Evolutionary conservation across 2,113 vertebrate genomes (phyloP), one percentile per base, ranked within the genome.

Genomic region (Orycteropus afer): DNA sequence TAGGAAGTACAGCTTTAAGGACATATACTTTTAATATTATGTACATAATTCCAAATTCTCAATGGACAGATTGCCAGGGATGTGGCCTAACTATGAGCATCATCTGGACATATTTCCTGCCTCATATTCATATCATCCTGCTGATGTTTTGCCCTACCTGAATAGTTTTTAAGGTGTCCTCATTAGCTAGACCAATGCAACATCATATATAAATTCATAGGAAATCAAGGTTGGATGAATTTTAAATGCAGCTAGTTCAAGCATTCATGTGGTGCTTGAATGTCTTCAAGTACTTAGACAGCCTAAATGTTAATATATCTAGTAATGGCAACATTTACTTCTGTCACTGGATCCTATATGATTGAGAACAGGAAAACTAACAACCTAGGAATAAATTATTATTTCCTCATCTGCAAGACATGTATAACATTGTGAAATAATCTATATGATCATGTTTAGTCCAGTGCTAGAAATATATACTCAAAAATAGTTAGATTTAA

Each of bases 301-400:
- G 47, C 23, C 4, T 94, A 73, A 82, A 0, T 2, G n/a, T 93
- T 67, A 95, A 76, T 86, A 86, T 71, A 85, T 76, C 29, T 87
- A 82, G 37, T 47, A 45, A 86, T 89, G 32, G 3, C 71, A 89
- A 67, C 42, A 65, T 55, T 92, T 81, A 79, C 27, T 78, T 92
- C 53, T 90, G 73, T 45, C 45, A 76, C 45, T 74, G 27, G 14
- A 55, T 27, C 53, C 47, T 86, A 57, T 37, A 57, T 27, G 81
- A 76, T 42, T 94, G 77, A 77, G 40, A 96, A 89, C n/a, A 55
- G 22, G 49, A 95, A 88, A 92, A 69, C 45, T 81, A 93, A 87
- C 89, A 89, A 92, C 15, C 87, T 71, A 85, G 81, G 34, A 96
- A 78, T 85, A 92, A 92, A 95, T 93, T 57, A 83, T 27, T 74